Percentiles rank a stretch among this genome's conserved stretches.
Conservation (phyloP, 2,113 vertebrate genomes). For the Tetraodon nigroviridis region DNA sequence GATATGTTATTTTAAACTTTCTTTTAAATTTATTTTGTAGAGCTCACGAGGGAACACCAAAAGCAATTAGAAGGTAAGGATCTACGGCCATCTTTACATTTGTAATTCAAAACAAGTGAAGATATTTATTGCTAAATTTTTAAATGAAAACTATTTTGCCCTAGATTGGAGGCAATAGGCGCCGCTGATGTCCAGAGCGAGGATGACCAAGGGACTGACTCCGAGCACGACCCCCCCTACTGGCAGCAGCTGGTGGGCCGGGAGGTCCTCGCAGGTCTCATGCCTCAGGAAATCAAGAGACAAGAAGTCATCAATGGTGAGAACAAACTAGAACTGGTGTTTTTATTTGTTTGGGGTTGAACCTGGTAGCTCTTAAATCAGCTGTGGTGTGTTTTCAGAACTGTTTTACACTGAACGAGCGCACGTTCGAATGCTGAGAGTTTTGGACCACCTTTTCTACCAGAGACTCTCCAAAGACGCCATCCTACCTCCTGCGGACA, state of each 20-base stretch:
- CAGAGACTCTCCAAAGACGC: conserved; percentile 88
- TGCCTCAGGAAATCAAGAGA: conserved; percentile 92
- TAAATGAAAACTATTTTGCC: too few species aligned
- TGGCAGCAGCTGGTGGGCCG: conserved; percentile 95
- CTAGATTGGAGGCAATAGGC: conserved; percentile 80
- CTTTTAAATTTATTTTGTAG: conserved; percentile 26
- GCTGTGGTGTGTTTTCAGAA: conserved; percentile 69
- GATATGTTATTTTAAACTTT: conserved; percentile 2
- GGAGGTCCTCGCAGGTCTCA: conserved; percentile 84
- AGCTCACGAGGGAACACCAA: conserved; percentile 67
- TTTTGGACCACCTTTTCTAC: conserved; percentile 92
- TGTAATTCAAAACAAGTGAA: neutral
- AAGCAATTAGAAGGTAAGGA: conserved; percentile 57
- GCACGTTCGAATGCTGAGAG: conserved; percentile 88
- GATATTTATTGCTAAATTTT: neutral
- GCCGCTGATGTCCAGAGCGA: conserved; percentile 87
- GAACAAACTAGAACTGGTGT: conserved; percentile 5
- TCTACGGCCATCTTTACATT: neutral
- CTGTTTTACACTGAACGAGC: conserved; percentile 92
- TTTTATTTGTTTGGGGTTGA: neutral
- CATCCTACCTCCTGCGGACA: conserved; percentile 83
- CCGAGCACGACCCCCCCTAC: conserved; percentile 89
- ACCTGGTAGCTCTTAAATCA: neutral
- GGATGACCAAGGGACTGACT: conserved; percentile 87
- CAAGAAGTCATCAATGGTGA: conserved; percentile 98